phyloP scores from a whole-genome alignment of 2,113 vertebrate genomes.

The Nesogale talazaci region DNA sequence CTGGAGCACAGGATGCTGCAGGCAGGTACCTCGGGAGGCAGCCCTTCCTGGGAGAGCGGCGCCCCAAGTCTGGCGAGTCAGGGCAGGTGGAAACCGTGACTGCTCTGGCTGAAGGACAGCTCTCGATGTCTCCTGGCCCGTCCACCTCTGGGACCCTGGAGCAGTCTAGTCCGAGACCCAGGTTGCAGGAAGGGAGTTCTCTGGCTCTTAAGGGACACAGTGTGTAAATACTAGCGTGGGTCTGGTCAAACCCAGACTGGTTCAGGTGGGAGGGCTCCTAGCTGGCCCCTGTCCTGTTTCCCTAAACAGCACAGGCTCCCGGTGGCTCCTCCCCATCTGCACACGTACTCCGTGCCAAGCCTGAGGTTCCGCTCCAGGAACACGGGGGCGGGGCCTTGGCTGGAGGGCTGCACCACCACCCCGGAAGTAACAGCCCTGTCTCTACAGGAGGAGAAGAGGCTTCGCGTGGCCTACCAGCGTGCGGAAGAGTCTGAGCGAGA shows the following conservation, averaged over 20 bases:
- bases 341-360: not conserved
- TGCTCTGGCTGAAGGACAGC: not conserved
- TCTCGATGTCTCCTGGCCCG: not conserved
- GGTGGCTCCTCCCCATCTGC: not conserved
- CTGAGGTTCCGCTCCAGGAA: not conserved
- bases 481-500: conserved; percentile 93
- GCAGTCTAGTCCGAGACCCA: not conserved
- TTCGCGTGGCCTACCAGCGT: conserved; percentile 87
- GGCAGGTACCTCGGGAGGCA: conserved; percentile 83
- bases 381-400: not conserved
- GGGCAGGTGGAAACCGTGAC: not conserved
- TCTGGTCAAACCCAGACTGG: not conserved
- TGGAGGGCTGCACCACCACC: not conserved
- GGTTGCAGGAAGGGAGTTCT: not conserved
- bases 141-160: not conserved
- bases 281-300: too few relatives aligned
- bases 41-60: not conserved
- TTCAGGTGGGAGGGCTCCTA: not conserved
- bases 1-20: conserved; percentile 96
- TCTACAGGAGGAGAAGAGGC: conserved; percentile 94
- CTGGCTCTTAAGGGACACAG: not conserved
- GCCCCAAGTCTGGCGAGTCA: not conserved
- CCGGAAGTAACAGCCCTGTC: conserved; percentile 43
- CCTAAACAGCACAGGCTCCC: too few relatives aligned
- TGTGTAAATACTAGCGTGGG: not conserved